Percentiles rank a stretch among this genome's conserved stretches.
Evolutionary conservation across 2,888 invertebrate species (phyloP).

Genomic region (Ochropleura plecta): DNA sequence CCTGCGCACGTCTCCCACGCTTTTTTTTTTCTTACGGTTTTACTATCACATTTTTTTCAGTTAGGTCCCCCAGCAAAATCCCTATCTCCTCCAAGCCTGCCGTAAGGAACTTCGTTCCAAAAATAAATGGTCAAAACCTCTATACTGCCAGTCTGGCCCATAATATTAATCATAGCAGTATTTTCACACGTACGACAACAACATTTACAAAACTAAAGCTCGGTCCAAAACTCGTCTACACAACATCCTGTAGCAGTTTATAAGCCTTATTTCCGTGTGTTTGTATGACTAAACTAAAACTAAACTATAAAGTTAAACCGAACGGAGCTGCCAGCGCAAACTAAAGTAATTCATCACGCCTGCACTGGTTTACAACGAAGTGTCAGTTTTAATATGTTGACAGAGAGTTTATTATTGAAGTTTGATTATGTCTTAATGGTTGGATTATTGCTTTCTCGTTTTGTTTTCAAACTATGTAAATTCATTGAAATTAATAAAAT

Average conservation of each 20-base stretch:
- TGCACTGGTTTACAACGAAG: conserved; percentile 2
- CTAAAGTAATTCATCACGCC: conserved; percentile 36
- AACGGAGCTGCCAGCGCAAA: conserved; percentile 8
- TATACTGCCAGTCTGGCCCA: not conserved
- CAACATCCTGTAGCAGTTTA: not conserved
- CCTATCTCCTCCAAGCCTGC: too few species aligned
- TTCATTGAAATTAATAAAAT: too few species aligned
- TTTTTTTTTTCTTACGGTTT: too few species aligned
- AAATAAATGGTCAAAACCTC: not conserved
- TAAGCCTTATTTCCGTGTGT: conserved; percentile 10
- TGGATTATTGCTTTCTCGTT: too few species aligned
- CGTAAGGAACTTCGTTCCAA: too few species aligned
- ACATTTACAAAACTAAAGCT: not conserved
- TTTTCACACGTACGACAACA: not conserved
- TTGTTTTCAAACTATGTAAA: too few species aligned
- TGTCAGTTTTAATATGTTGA: not conserved
- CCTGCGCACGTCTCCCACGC: too few species aligned
- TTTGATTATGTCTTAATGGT: conserved; percentile 3
- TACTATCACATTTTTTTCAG: too few species aligned
- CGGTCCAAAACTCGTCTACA: conserved; percentile 7
- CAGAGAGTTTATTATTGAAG: not conserved
- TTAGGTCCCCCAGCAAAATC: too few species aligned
- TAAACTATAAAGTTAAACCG: conserved; percentile 31
- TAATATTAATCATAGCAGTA: conserved; percentile 3
- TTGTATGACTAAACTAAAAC: conserved; percentile 25